Conservation (phyloP, 2,888 invertebrate genomes). For the Rhagium mordax region DNA sequence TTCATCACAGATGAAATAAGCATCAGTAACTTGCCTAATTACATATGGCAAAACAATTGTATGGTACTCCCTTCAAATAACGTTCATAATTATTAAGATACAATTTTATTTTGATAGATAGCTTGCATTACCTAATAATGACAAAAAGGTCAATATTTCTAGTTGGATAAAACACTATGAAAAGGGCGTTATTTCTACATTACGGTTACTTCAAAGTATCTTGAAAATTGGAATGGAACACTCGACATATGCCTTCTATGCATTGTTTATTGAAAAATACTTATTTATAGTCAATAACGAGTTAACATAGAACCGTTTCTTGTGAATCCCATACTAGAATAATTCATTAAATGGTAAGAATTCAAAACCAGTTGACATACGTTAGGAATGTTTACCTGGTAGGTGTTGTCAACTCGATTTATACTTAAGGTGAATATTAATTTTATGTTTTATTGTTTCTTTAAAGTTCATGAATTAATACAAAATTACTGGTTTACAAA, state of each 20-base stretch:
- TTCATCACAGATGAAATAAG: slow-evolving; percentile 60
- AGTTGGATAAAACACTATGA: too few relatives aligned
- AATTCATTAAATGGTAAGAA: slow-evolving; percentile 6
- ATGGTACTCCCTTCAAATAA: slow-evolving; percentile 32
- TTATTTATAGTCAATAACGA: background rate
- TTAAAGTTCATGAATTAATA: background rate
- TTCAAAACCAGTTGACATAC: background rate
- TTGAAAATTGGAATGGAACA: too few relatives aligned
- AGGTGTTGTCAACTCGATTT: slow-evolving; percentile 6
- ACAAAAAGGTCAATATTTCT: too few relatives aligned
- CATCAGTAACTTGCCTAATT: slow-evolving; percentile 53
- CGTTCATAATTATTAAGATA: background rate
- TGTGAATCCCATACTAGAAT: background rate
- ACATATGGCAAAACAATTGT: slow-evolving; percentile 56
- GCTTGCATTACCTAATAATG: too few relatives aligned
- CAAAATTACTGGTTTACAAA: background rate
- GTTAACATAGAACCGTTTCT: too few relatives aligned
- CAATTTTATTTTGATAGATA: background rate
- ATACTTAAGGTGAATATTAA: slow-evolving; percentile 8
- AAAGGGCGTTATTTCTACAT: too few relatives aligned
- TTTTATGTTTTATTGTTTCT: background rate
- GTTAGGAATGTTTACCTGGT: slow-evolving; percentile 5
- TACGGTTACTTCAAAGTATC: too few relatives aligned
- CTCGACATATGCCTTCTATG: too few relatives aligned
- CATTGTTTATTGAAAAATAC: background rate